phyloP scores from a whole-genome alignment of 2,888 invertebrate species.

The Prosapia bicincta region DNA sequence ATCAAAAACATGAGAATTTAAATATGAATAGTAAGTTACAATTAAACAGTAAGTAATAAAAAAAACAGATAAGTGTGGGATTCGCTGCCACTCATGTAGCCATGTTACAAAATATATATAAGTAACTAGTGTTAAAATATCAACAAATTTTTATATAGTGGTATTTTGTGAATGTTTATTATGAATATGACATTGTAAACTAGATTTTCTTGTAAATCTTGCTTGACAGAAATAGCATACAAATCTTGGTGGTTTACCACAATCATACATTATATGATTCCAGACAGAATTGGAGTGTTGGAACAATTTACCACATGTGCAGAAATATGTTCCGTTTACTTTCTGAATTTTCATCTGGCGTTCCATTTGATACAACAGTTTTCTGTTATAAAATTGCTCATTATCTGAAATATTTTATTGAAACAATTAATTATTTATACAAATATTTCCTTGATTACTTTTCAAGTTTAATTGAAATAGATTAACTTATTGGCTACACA shows the following conservation, averaged over 20 bases:
- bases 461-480: no score
- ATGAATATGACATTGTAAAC: conserved; percentile 24
- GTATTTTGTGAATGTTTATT: background rate
- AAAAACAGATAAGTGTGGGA: no score
- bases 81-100: no score
- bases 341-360: conserved; percentile 17
- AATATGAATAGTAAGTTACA: no score
- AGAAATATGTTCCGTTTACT: conserved; percentile 24
- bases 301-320: conserved; percentile 25
- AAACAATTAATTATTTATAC: background rate
- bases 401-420: background rate
- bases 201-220: conserved; percentile 40
- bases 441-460: no score
- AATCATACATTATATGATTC: conserved; percentile 45
- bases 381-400: background rate
- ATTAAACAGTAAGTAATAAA: no score
- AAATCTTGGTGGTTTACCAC: conserved; percentile 47
- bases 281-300: conserved; percentile 12
- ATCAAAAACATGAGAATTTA: no score
- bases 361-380: background rate
- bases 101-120: no score
- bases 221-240: conserved; percentile 46
- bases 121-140: no score
- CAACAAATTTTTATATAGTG: no score
- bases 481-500: no score